Conservation (phyloP, 2,113 vertebrate genomes). For the Leptocoma aspasia region DNA sequence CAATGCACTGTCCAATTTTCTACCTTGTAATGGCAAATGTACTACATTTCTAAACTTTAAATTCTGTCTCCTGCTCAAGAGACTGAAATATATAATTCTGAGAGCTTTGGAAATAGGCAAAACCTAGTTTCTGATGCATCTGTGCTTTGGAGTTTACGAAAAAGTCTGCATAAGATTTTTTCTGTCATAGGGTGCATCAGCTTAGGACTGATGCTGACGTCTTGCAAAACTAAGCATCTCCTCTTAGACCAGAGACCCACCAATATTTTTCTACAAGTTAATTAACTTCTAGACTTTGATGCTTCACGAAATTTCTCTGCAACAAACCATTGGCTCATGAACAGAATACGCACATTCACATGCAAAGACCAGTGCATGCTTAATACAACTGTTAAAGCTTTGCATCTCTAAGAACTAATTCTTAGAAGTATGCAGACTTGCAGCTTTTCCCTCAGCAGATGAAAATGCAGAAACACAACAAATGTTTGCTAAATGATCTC, state of each 20-base stretch:
- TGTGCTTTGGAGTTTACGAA: neutral
- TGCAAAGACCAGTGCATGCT: rapidly evolving
- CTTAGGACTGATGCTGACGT: neutral
- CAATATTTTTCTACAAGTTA: neutral
- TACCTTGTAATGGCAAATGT: neutral
- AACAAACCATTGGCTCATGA: neutral
- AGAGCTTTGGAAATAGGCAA: neutral
- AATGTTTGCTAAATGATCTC: neutral
- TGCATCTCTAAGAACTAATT: neutral
- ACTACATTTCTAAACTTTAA: neutral
- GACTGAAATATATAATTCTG: neutral
- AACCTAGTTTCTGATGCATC: neutral
- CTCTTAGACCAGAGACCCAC: neutral
- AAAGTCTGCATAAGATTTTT: neutral
- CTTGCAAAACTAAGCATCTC: neutral
- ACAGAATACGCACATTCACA: neutral
- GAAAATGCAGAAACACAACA: neutral
- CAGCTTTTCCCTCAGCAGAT: neutral
- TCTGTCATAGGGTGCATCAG: neutral
- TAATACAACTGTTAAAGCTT: neutral
- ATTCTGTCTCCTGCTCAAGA: neutral
- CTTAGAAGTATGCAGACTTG: neutral
- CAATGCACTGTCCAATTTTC: neutral
- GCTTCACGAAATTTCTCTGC: neutral
- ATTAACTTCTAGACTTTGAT: neutral